Base-by-base conservation (phyloP, 2,888 invertebrate genomes). In the Diachrysia chrysitis region DNA sequence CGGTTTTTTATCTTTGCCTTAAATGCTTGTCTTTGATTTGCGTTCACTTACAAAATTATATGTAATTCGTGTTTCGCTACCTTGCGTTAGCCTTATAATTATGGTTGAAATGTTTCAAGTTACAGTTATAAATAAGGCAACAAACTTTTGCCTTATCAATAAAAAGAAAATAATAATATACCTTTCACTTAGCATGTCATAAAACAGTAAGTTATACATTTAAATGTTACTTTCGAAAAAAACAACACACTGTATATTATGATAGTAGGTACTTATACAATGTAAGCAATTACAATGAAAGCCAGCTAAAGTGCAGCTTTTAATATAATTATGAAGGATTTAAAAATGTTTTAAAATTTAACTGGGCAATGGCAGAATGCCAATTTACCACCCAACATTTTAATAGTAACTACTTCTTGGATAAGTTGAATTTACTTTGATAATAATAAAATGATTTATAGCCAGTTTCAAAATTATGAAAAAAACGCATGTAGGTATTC, bases 321-420 rank as follows among this genome's bases (percentile, higher is more conserved):
- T 70, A 71, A 71, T 63, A 76, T 65, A 65, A 73, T 66, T 76
- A 71, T 64, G 48, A 12, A 61, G 63, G 51, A 59, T 74, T 66
- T 60, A 76, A 76, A 76, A 66, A 66, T 66, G 48, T 12, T 51
- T 51, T 42, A 19, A 51, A 51, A 76, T 76, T 66, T 54, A 76
- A 76, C 66, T 66, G 63, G 72, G 66, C 71, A 66, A 71, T 76
- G 73, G 73, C 77, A 7, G 51, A 14, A 55, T 63, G 73, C 77
- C 73, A 74, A 74, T 57, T 76, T 74, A 63, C 73, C 72, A 71
- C 48, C 76, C 76, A 71, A 66, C 60, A 60, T 63, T 71, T 58
- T 58, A 75, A 73, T 55, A 70, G 57, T 54, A 54, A 69, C 76
- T 62, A 65, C 71, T n/a, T 7, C n/a, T 42, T n/a, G 16, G 37